Percentiles rank a stretch among this genome's conserved stretches.
These are phyloP conservation scores for Omphaloscelis lunosa DNA, from an alignment of 2,888 invertebrate species.

Conservation along the genomic window DNA sequence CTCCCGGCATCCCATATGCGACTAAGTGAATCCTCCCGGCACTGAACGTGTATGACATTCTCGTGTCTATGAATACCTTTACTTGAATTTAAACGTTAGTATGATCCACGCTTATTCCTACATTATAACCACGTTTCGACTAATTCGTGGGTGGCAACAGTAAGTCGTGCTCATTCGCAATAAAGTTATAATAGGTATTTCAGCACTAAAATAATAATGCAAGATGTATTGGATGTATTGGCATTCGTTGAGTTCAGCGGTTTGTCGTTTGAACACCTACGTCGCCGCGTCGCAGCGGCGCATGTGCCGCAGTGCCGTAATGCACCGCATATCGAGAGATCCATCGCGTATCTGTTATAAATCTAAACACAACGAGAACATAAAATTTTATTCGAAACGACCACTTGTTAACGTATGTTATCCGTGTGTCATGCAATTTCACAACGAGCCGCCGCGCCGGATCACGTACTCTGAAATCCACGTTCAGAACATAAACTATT, in stretches of 20 bases:
- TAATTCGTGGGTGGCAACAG: conserved; percentile 72
- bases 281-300: conserved; percentile 18
- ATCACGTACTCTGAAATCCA: conserved; percentile 89
- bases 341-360: conserved; percentile 80
- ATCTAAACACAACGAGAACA: conserved; percentile 85
- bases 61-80: conserved; percentile 53
- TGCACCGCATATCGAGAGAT: conserved; percentile 74
- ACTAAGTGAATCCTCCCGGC: too few relatives aligned
- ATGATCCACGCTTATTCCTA: conserved; percentile 70
- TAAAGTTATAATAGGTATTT: conserved; percentile 79
- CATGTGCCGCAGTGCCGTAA: conserved; percentile 56
- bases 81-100: conserved; percentile 69
- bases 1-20: too few relatives aligned
- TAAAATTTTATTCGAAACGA: conserved; percentile 85
- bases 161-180: conserved; percentile 78
- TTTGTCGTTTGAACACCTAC: conserved; percentile 41
- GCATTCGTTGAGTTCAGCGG: conserved; percentile 56
- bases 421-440: conserved; percentile 86
- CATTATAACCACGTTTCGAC: conserved; percentile 60
- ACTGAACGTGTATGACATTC: too few relatives aligned
- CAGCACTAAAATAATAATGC: conserved; percentile 71
- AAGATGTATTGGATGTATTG: conserved; percentile 63
- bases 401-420: conserved; percentile 87
- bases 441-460: conserved; percentile 83
- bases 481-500: conserved; percentile 90